phyloP scores from a whole-genome alignment of 1,140 invertebrate species.

The Ceratitis capitata region DNA sequence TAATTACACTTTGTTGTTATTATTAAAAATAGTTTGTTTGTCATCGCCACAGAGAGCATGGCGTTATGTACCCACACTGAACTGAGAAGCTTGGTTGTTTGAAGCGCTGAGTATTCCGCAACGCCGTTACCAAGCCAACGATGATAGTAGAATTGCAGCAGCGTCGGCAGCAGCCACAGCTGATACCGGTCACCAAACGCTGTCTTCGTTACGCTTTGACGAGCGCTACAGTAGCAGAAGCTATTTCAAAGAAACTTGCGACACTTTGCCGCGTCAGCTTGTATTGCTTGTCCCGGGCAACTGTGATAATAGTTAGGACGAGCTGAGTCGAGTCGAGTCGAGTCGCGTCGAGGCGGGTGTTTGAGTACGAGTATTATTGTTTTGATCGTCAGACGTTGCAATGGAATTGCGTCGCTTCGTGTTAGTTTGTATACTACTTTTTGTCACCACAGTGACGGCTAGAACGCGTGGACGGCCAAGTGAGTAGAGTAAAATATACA shows the following conservation, averaged over 20 bases:
- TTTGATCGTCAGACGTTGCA: constrained; percentile 13
- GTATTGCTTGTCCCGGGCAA: no score
- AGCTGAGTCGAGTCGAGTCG: background rate
- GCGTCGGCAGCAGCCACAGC: no score
- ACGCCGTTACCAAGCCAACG: no score
- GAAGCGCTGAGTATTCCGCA: no score
- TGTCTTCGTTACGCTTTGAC: background rate
- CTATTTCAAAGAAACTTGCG: background rate
- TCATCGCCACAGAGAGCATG: background rate
- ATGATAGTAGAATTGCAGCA: no score
- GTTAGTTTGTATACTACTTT: background rate
- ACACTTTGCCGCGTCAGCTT: background rate
- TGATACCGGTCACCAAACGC: background rate
- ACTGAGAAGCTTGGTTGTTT: no score
- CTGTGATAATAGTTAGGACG: no score
- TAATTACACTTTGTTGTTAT: background rate
- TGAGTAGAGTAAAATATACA: background rate
- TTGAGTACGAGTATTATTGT: background rate
- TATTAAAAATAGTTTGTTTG: background rate
- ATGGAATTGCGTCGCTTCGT: constrained; percentile 12
- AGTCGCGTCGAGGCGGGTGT: constrained; percentile 9
- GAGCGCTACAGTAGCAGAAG: background rate
- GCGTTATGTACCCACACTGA: no score
- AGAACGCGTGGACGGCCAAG: constrained; percentile 28
- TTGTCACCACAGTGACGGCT: background rate